phyloP scores from a whole-genome alignment of 2,888 invertebrate species.

The Zootermopsis nevadensis region DNA sequence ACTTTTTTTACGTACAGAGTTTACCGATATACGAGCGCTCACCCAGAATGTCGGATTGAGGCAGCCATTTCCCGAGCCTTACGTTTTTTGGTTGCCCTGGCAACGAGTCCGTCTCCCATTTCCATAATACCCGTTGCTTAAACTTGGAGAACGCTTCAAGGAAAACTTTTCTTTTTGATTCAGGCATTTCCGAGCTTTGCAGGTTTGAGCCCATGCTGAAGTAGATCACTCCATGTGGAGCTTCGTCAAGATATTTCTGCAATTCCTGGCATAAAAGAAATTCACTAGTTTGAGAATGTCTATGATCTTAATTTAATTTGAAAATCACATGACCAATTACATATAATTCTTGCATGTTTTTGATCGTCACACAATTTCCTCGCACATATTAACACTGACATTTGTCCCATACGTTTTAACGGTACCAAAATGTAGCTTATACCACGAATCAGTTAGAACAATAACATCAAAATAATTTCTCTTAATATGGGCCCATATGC shows the following conservation, averaged over 20 bases:
- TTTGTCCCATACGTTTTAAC: no score
- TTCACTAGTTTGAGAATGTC: no score
- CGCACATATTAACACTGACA: no score
- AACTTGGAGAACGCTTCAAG: constrained; percentile 62
- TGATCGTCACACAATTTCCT: no score
- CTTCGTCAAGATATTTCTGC: constrained; percentile 62
- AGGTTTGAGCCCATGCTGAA: constrained; percentile 67
- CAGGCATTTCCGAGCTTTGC: constrained; percentile 61
- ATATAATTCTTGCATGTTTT: no score
- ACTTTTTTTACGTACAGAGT: no score
- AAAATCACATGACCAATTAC: no score
- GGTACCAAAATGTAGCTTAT: no score
- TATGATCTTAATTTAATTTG: no score
- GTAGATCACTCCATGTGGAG: constrained; percentile 65
- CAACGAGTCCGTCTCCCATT: constrained; percentile 63
- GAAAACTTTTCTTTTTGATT: constrained; percentile 59
- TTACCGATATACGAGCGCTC: constrained; percentile 51
- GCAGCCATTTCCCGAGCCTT: constrained; percentile 72
- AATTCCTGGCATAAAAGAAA: constrained; percentile 58
- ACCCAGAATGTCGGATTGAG: constrained; percentile 75
- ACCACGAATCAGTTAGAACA: no score
- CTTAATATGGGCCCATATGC: no score
- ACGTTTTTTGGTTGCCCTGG: constrained; percentile 64
- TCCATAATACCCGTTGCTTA: constrained; percentile 66
- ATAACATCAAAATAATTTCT: no score